phyloP scores from a whole-genome alignment of 2,113 vertebrate species.

The Malaclemys terrapin region DNA sequence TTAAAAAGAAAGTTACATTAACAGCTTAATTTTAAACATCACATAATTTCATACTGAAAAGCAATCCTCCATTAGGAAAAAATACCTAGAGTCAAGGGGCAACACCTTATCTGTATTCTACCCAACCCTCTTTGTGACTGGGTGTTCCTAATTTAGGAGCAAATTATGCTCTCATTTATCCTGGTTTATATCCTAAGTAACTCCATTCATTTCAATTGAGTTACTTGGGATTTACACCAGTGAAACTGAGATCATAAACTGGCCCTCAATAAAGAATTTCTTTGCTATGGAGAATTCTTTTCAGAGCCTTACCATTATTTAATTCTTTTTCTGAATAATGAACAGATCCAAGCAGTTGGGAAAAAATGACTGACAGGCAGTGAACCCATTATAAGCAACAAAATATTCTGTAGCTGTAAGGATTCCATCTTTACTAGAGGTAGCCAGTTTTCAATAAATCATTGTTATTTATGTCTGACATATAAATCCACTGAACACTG shows the following conservation, averaged over 20 bases:
- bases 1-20: neutral
- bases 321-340: conserved; percentile 41
- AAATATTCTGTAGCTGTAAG: conserved; percentile 28
- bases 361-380: conserved; percentile 42
- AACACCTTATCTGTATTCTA: neutral
- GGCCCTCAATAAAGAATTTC: conserved; percentile 3
- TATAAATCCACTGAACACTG: neutral
- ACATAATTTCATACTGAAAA: neutral
- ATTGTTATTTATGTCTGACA: conserved; percentile 14
- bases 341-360: conserved; percentile 12
- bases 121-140: conserved; percentile 12
- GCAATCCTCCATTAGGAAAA: neutral
- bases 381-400: conserved; percentile 21
- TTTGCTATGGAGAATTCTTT: conserved; percentile 45
- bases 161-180: conserved; percentile 44
- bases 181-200: neutral
- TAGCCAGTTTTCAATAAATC: neutral
- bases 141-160: conserved; percentile 47
- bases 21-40: neutral
- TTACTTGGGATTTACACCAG: neutral
- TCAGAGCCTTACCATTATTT: conserved; percentile 44
- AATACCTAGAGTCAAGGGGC: neutral
- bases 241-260: conserved; percentile 12
- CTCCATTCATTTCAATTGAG: neutral
- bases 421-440: conserved; percentile 6